Percentiles rank a stretch among this genome's conserved stretches.
Conservation (phyloP, 1,140 invertebrate genomes). For the Branchinecta lynchi region DNA sequence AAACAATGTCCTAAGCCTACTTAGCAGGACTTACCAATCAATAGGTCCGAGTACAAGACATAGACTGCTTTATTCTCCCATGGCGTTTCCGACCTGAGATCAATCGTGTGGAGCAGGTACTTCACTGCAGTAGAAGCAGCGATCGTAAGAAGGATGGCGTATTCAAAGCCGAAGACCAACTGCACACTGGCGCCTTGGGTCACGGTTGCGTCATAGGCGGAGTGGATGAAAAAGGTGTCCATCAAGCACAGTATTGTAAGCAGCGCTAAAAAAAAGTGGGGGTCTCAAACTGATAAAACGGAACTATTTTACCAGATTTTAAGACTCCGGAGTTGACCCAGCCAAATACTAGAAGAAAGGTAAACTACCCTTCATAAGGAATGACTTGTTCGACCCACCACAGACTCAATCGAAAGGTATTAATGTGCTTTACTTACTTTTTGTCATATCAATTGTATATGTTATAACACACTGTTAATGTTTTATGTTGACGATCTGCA, state of each 20-base stretch:
- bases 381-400: no score
- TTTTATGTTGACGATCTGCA: no score
- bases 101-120: constrained; percentile 84
- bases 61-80: constrained; percentile 99
- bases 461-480: no score
- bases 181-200: constrained; percentile 91
- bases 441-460: no score
- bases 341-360: no score
- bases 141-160: constrained; percentile 89
- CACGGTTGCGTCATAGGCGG: constrained; percentile 88
- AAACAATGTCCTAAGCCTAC: not conserved
- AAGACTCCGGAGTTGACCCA: no score
- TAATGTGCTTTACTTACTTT: no score
- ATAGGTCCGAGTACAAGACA: constrained; percentile 85
- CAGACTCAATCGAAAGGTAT: no score
- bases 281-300: no score
- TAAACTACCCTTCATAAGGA: no score
- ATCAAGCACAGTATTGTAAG: constrained; percentile 59
- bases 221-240: constrained; percentile 77
- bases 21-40: constrained; percentile 57
- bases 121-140: constrained; percentile 88
- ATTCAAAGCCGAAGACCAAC: constrained; percentile 98
- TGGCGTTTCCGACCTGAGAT: constrained; percentile 84
- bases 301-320: no score
- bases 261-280: constrained; percentile 38